Evolutionary conservation across 2,797 vertebrate species (phyloP).

Genomic region (Columba guinea): DNA sequence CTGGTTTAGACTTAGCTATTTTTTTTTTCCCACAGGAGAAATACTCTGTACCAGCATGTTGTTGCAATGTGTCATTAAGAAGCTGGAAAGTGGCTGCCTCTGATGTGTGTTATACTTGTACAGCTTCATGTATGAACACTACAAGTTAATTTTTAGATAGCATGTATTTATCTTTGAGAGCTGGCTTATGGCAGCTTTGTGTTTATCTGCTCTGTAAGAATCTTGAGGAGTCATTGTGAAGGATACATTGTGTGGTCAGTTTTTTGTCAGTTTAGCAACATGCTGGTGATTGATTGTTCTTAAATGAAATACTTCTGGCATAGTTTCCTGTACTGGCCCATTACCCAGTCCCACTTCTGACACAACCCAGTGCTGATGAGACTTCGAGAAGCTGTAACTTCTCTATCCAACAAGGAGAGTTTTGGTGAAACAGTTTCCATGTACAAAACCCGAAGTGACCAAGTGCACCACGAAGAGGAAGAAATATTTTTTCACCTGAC

Average conservation of each 20-base stretch:
- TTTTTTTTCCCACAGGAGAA: background rate
- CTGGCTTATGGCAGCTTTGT: background rate
- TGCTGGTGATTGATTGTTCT: background rate
- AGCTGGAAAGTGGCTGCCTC: background rate
- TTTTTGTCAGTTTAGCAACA: background rate
- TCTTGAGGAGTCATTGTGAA: background rate
- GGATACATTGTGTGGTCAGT: background rate
- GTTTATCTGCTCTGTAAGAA: background rate
- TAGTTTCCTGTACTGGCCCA: background rate
- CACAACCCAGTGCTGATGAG: background rate
- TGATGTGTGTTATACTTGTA: background rate
- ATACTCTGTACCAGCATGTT: fast-evolving
- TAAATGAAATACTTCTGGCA: background rate
- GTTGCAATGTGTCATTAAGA: background rate
- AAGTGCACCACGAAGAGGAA: background rate
- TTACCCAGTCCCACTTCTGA: background rate
- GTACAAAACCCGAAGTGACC: background rate
- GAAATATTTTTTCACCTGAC: background rate
- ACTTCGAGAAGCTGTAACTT: background rate
- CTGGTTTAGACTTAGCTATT: background rate
- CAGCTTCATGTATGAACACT: background rate
- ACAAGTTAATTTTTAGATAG: background rate
- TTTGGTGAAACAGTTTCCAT: background rate
- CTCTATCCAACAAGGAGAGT: background rate
- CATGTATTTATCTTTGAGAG: background rate